Evolutionary conservation across 2,888 invertebrate species (phyloP).

Genomic region (Frankliniella fusca): DNA sequence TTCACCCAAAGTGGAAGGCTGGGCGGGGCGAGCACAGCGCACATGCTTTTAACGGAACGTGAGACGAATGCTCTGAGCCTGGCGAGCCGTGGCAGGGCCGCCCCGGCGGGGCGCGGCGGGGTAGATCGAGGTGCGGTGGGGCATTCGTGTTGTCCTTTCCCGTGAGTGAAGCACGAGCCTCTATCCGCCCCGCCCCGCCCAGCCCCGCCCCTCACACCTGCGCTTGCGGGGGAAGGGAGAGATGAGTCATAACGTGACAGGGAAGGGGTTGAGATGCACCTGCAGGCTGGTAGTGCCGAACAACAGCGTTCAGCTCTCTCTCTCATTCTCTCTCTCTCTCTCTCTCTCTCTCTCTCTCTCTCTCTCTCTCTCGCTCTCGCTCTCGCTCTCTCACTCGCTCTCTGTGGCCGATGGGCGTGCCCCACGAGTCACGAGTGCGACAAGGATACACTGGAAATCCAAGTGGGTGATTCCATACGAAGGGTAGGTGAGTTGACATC

Average conservation of each 20-base stretch:
- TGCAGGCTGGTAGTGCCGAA: not conserved
- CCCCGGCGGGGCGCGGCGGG: not conserved
- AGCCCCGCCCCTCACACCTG: not conserved
- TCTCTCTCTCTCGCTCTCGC: not conserved
- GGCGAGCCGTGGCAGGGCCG: not conserved
- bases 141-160: not conserved
- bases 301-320: not conserved
- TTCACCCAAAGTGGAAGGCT: not conserved
- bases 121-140: not conserved
- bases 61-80: not conserved
- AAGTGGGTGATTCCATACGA: not conserved
- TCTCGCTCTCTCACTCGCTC: not conserved
- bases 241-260: not conserved
- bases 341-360: no score
- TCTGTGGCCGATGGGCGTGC: not conserved
- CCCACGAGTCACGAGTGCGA: not conserved
- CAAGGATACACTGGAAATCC: not conserved
- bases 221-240: not conserved
- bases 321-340: no score
- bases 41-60: constrained; percentile 2
- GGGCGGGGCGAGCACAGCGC: not conserved
- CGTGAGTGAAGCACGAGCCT: not conserved
- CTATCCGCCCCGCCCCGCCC: not conserved
- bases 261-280: not conserved
- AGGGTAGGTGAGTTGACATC: not conserved